Conservation (phyloP, 2,797 vertebrate species). For the Leptodactylus fallax region DNA sequence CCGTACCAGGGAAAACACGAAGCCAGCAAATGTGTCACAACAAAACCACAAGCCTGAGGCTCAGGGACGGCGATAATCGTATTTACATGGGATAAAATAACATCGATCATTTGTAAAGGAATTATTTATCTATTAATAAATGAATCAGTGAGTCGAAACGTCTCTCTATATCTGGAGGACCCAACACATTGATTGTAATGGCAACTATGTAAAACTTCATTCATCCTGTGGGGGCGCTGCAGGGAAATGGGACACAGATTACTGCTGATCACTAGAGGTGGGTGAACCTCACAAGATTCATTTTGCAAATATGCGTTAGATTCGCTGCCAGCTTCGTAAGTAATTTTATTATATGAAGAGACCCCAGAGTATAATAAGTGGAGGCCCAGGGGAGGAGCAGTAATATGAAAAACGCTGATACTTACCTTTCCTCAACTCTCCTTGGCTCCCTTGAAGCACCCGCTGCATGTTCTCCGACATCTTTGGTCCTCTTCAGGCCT, state of each 20-base stretch:
- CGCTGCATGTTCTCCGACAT: too few relatives aligned
- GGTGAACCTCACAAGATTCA: not conserved
- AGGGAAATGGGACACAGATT: not conserved
- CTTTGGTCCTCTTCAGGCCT: too few relatives aligned
- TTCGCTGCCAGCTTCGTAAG: too few relatives aligned
- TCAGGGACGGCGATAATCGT: not conserved
- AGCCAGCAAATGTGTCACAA: conserved; percentile 38
- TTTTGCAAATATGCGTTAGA: too few relatives aligned
- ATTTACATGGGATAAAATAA: conserved; percentile 6
- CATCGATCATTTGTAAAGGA: not conserved
- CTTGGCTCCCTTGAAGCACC: too few relatives aligned
- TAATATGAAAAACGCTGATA: too few relatives aligned
- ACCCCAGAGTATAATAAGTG: too few relatives aligned
- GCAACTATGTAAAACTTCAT: not conserved
- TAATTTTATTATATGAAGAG: too few relatives aligned
- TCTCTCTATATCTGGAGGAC: not conserved
- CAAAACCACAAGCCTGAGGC: conserved; percentile 17
- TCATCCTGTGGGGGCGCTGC: not conserved
- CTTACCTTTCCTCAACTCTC: too few relatives aligned
- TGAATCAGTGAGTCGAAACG: too few relatives aligned
- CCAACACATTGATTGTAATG: not conserved
- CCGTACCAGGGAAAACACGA: not conserved
- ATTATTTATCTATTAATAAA: not conserved
- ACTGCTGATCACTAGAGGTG: not conserved
- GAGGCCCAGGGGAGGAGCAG: too few relatives aligned